Conservation (phyloP, 2,113 vertebrate species). For the Thamnaconus septentrionalis region DNA sequence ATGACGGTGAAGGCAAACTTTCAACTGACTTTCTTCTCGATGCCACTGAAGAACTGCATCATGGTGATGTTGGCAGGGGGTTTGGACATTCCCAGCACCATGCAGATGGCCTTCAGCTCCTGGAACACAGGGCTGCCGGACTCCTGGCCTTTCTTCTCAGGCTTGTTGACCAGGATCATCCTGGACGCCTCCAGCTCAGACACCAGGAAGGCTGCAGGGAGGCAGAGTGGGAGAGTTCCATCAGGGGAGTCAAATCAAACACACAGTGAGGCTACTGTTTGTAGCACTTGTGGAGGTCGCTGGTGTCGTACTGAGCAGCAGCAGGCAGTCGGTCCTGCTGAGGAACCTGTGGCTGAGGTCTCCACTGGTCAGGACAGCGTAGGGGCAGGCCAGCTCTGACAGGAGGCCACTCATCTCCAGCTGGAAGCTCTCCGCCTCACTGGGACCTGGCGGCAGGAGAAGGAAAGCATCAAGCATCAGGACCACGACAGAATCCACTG, state of each 20-base stretch:
- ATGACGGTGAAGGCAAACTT: no score
- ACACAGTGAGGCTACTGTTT: background rate
- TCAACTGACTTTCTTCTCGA: slow-evolving; percentile 91
- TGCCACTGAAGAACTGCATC: slow-evolving; percentile 99
- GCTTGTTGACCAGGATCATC: slow-evolving; percentile 89
- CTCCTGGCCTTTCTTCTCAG: slow-evolving; percentile 86
- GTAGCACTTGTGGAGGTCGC: background rate
- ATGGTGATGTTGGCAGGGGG: slow-evolving; percentile 97
- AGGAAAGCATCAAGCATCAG: slow-evolving; percentile 6
- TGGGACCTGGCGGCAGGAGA: slow-evolving; percentile 81
- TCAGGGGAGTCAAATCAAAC: background rate
- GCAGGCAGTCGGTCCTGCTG: slow-evolving; percentile 88
- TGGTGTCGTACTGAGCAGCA: slow-evolving; percentile 88
- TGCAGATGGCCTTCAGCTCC: slow-evolving; percentile 95
- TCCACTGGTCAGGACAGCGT: slow-evolving; percentile 85
- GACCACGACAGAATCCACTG: no score
- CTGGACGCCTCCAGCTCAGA: slow-evolving; percentile 95
- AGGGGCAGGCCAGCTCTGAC: slow-evolving; percentile 91
- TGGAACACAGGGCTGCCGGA: slow-evolving; percentile 88
- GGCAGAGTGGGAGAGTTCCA: slow-evolving; percentile 23
- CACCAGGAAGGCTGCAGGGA: slow-evolving; percentile 88
- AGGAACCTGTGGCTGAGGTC: slow-evolving; percentile 90
- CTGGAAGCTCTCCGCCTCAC: slow-evolving; percentile 92
- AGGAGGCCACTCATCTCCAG: slow-evolving; percentile 95
- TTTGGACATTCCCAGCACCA: slow-evolving; percentile 97